Base-by-base conservation (phyloP, 2,113 vertebrate species). In the Ceuthmochares aereus region DNA sequence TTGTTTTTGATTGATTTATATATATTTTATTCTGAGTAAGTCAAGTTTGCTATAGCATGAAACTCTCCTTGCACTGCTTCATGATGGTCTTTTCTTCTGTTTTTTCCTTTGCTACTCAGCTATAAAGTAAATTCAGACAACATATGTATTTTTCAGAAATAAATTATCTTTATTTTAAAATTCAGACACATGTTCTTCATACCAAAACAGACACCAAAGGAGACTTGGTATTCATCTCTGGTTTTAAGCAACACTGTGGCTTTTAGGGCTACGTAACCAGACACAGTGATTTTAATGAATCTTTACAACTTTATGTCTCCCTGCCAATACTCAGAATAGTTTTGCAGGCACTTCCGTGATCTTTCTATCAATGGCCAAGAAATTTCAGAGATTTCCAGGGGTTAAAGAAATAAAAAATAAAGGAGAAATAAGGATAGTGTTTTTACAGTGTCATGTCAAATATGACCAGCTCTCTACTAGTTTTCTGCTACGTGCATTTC, bases 151-250 rank as follows among this genome's bases (percentile, higher is more conserved):
- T 63, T 29, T 23, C 27, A 63, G 64, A 93, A 97, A 95, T 87
- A 87, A 90, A 92, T 80, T 69, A 2, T 76, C 70, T 96, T 95
- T 96, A 96, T 97, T 97, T 96, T 92, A 68, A 91, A 94, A 81
- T 86, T 90, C 47, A 81, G 55, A 76, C 62, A 83, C 3, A 56
- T 34, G 7, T 80, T 40, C 69, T 88, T 92, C 89, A 75, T 76
- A 81, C 29, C 43, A 89, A 95, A 94, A 89, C 62, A 92, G 63
- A 89, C 0, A 11, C 51, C 62, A 91, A 55, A 93, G 70, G 14
- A 79, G 32, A 85, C 70, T 79, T 29, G 42, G 18, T 72, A 60
- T 59, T 87, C 10, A 78, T 51, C 84, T 94, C 63, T 76, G 25
- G 14, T 59, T 88, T 80, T 70, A 93, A 77, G 82, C 47, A 69